Evolutionary conservation across 2,113 vertebrate species (phyloP).

Genomic region (Notothenia rossii): DNA sequence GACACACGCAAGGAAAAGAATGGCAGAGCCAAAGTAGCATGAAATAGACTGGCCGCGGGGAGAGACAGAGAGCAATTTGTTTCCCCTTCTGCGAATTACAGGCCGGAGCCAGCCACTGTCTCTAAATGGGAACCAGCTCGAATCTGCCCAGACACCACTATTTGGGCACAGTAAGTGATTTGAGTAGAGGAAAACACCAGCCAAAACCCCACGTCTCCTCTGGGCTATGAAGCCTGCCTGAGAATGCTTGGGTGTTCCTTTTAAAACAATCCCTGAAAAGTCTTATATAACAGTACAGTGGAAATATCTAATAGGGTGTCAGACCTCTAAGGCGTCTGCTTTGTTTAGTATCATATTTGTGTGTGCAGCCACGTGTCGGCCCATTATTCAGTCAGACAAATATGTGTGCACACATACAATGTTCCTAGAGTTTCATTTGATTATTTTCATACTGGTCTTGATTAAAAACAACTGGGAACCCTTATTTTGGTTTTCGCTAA

Average conservation of each 20-base stretch:
- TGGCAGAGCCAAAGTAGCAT: constrained; percentile 60
- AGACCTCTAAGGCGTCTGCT: constrained; percentile 44
- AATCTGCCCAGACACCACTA: constrained; percentile 72
- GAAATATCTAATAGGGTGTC: constrained; percentile 71
- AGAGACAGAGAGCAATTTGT: constrained; percentile 79
- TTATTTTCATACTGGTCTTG: not conserved
- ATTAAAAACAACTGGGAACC: not conserved
- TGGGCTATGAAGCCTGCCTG: constrained; percentile 54
- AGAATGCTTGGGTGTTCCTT: constrained; percentile 73
- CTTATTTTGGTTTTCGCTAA: not conserved
- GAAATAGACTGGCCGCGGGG: constrained; percentile 70
- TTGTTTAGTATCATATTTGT: constrained; percentile 65
- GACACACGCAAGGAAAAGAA: constrained; percentile 68
- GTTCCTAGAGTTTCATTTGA: not conserved
- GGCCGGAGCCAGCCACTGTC: constrained; percentile 73
- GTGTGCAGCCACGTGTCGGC: constrained; percentile 51
- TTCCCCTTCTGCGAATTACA: constrained; percentile 72
- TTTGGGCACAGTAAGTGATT: constrained; percentile 69
- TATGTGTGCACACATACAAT: not conserved
- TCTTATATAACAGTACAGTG: constrained; percentile 62
- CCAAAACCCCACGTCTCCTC: constrained; percentile 73
- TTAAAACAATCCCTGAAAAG: constrained; percentile 60
- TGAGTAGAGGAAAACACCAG: constrained; percentile 57
- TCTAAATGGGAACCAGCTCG: constrained; percentile 74
- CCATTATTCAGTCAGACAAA: not conserved